Evolutionary conservation across 2,113 vertebrate species (phyloP), one percentile per base, ranked within the genome.

Genomic region (Puntigrus tetrazona): DNA sequence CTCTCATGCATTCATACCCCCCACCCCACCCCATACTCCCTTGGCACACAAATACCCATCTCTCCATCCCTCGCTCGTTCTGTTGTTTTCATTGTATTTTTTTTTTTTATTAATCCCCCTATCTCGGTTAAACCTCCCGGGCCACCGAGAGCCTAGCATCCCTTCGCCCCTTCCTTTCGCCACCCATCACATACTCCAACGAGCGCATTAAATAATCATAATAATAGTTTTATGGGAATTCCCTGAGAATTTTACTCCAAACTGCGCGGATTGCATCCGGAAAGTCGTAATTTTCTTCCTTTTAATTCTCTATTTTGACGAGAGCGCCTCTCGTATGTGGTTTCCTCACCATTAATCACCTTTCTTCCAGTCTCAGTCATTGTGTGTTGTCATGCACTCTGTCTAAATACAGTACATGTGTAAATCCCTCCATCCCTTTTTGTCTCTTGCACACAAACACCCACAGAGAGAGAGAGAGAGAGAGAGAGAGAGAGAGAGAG

Each of bases 1-100:
- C 83, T 87, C 65, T 87, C 82, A 69, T 83, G 83, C 78, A 81
- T 83, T 79, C 85, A 86, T 86, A 22, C 31, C 82, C 72, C 76
- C 55, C 82, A 63, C 76, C 55, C 31, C 77, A 22, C 81, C 65
- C 85, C 87, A 86, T 87, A 55, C 45, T 88, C 87, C 86, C 84
- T 70, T 85, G 84, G 82, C 86, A 91, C 90, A 90, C 88, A 90
- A 92, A 92, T 90, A 88, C 91, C 84, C 79, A 77, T 80, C 80
- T 89, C 86, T 88, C 89, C 57, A 89, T 55, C 84, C 78, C 77
- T 82, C 43, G 1, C 80, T 80, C 41, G 36, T n/a, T 10, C 69
- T 80, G 72, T 86, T 88, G 82, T 88, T 50, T 85, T 74, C 82
- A 82, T 84, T 88, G 70, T 87, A 31, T 72, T 84, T 81, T 72